Base-by-base conservation (phyloP, 2,113 vertebrate species). In the Bufo gargarizans region DNA sequence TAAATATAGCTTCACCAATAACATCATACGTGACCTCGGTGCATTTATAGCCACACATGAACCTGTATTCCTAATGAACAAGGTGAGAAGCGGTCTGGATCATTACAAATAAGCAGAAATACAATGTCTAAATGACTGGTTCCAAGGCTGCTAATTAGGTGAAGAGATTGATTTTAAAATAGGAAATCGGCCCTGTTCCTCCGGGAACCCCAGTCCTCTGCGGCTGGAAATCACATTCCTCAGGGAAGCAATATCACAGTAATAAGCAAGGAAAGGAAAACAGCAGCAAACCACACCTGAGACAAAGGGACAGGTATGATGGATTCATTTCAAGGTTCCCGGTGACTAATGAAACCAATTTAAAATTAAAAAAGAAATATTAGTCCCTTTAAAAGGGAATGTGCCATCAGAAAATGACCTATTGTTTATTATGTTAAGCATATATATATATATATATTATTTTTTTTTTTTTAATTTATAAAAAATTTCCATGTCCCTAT, bases 181-280 rank as follows among this genome's bases (percentile, higher is more conserved):
- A 65, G 72, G 72, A 78, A 22, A 59, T 78, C 65, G 85, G 45
- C 4, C 58, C 72, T 19, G n/a, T 65, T 77, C 72, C 84, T 77
- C 45, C 19, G 74, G 85, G 85, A 50, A 49, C 58, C 33, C 85
- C 81, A n/a, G 20, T 14, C 71, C 77, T 86, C 43, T 86, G 45
- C 49, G 50, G 43, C 72, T 53, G 19, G 56, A 78, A 86, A 77
- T 72, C 33, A 84, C 43, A 84, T 77, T 86, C 85, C 85, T 65
- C 59, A 77, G 58, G 72, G 69, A 78, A 50, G 72, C 63, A 47
- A 77, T 77, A 77, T 86, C 77, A 10, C 56, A 77, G 84, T 77
- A 86, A 86, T 77, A 86, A 86, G 56, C 85, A 86, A 20, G 47
- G 74, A 55, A 63, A 84, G 58, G 71, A 77, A 85, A 58, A 59